These are phyloP conservation scores for Lepus oiostolus DNA, from an alignment of 2,797 vertebrate species.

Conservation along the genomic window DNA sequence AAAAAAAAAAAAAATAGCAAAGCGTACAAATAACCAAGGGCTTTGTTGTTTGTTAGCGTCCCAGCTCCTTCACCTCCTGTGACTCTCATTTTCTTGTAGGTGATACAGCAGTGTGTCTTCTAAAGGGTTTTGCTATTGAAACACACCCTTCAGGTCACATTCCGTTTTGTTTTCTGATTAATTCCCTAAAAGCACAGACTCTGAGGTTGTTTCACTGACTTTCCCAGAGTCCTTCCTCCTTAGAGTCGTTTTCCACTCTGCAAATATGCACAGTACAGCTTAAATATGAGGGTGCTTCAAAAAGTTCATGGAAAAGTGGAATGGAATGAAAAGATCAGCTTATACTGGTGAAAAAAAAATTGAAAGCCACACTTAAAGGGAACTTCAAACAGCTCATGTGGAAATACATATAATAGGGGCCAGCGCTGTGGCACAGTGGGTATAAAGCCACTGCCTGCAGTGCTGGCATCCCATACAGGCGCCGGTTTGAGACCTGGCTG, in stretches of 20 bases:
- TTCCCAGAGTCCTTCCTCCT: not conserved
- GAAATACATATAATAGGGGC: too few relatives aligned
- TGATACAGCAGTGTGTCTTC: conserved; percentile 30
- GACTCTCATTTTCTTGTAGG: conserved; percentile 18
- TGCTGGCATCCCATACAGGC: too few relatives aligned
- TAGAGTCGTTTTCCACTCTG: not conserved
- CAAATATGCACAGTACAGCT: not conserved
- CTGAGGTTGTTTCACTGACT: not conserved
- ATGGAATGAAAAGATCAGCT: too few relatives aligned
- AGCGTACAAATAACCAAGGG: conserved; percentile 36
- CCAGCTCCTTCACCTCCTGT: conserved; percentile 48
- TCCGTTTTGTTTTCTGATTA: conserved; percentile 40
- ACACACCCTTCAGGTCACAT: conserved; percentile 30
- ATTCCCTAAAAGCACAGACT: conserved; percentile 10
- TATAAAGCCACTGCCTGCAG: too few relatives aligned
- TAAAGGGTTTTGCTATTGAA: conserved; percentile 45
- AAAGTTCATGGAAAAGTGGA: too few relatives aligned
- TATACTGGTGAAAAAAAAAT: too few relatives aligned
- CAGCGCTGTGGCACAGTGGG: too few relatives aligned
- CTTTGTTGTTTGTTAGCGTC: not conserved
- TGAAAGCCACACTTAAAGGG: too few relatives aligned
- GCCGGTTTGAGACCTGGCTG: too few relatives aligned
- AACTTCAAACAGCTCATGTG: too few relatives aligned
- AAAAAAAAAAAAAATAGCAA: not conserved
- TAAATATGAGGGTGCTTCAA: not conserved